Evolutionary conservation across 2,797 vertebrate species (phyloP).

Genomic region (Bradypus variegatus): DNA sequence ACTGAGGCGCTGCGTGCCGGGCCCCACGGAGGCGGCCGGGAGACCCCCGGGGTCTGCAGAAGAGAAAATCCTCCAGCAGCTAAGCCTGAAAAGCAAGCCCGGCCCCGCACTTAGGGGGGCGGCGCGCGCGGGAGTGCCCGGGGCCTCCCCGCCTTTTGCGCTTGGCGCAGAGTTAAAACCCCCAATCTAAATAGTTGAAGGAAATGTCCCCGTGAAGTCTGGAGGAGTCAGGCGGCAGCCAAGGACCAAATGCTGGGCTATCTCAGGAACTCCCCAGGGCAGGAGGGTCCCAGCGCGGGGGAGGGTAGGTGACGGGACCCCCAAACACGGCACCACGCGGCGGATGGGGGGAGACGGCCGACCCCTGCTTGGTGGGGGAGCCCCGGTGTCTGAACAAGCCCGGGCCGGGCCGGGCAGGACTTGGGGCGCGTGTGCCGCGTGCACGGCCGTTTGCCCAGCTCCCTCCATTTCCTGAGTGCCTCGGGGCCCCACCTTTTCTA

Average conservation of each 20-base stretch:
- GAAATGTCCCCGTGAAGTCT: neutral
- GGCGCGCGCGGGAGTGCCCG: neutral
- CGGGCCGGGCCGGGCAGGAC: fast-evolving
- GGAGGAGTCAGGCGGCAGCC: neutral
- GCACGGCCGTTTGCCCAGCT: fast-evolving
- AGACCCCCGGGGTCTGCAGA: neutral
- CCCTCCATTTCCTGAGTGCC: neutral
- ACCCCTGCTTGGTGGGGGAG: neutral
- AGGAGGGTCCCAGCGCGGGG: neutral
- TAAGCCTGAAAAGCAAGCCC: constrained; percentile 29
- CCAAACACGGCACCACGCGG: neutral
- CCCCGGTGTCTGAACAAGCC: neutral
- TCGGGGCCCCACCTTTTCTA: neutral
- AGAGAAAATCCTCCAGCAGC: neutral
- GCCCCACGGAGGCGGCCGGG: neutral
- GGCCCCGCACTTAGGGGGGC: fast-evolving
- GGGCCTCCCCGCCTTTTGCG: neutral
- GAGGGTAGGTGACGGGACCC: neutral
- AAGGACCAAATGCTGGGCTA: neutral
- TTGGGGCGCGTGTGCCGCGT: neutral
- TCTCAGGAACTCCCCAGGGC: neutral
- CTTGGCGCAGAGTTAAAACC: neutral
- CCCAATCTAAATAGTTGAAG: neutral
- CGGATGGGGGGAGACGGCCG: fast-evolving
- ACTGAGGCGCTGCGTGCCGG: neutral